Evolutionary conservation across 2,113 vertebrate species (phyloP), one percentile per base, ranked within the genome.

Genomic region (Cyprinus carpio): DNA sequence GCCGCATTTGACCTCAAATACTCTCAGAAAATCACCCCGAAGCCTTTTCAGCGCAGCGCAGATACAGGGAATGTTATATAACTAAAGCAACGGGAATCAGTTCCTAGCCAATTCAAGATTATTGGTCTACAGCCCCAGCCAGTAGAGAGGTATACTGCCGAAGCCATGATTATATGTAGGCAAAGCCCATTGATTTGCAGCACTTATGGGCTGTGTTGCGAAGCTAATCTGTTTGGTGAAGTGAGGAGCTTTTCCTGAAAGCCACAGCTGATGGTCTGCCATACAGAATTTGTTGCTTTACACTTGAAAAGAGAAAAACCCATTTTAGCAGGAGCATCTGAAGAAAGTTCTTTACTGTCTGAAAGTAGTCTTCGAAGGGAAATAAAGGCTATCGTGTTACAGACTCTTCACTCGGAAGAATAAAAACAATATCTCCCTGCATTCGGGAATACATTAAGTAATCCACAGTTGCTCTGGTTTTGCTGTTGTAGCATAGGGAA

Each of bases 181-280:
- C 84, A 88, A 91, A 90, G 88, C 85, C 88, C 88, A 91, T 91
- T 93, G 91, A 93, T 93, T 92, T 92, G 92, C 85, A 81, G 88
- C 90, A 92, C 91, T 91, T 91, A 87, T 92, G 93, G 91, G 92
- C 88, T 89, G 90, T 90, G 91, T 92, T 91, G 91, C 88, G 90
- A 88, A 92, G 88, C 90, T 92, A 91, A 92, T 93, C 92, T 92
- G 91, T 64, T 85, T 93, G 92, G 89, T 93, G 90, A 86, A 93
- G 91, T 91, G 90, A 89, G 88, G 88, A 92, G 89, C 87, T 88
- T 60, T 89, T 92, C 90, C 91, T 90, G 89, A 93, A 91, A 86
- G 85, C 83, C 90, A 87, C 89, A 67, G 40, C 67, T 90, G 87
- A 90, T 91, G 90, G 91, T 90, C 90, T 88, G 84, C 81, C 85